Percentiles rank a stretch among this genome's conserved stretches.
phyloP scores from a whole-genome alignment of 2,888 invertebrate species.

The Thysanoteuthis rhombus region DNA sequence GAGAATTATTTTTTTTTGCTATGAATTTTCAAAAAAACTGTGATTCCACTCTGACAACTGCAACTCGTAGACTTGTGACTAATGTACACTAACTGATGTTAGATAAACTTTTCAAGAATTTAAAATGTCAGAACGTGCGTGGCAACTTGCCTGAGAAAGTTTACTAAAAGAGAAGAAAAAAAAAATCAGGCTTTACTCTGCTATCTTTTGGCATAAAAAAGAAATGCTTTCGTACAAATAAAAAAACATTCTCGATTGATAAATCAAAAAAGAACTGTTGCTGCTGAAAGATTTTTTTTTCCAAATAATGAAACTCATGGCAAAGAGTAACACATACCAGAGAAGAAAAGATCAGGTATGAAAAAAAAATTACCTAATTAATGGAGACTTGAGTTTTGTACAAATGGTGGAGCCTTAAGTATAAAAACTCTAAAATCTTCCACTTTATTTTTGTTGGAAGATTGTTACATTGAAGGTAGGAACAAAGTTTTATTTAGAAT shows the following conservation, averaged over 20 bases:
- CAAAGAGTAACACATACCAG: neutral
- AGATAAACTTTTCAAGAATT: neutral
- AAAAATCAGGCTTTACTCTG: neutral
- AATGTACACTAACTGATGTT: neutral
- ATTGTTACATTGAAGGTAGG: neutral
- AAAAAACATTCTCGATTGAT: neutral
- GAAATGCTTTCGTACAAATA: neutral
- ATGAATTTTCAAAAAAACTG: too few species aligned
- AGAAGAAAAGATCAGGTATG: neutral
- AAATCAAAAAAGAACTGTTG: neutral
- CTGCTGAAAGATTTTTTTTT: too few species aligned
- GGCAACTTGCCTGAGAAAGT: neutral
- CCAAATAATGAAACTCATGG: neutral
- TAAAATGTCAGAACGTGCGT: neutral
- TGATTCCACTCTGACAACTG: too few species aligned
- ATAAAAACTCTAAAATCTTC: neutral
- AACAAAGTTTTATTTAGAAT: neutral
- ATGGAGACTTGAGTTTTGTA: too few species aligned
- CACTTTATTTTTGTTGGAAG: neutral
- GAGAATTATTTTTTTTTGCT: too few species aligned
- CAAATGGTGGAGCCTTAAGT: too few species aligned
- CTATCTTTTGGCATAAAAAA: neutral
- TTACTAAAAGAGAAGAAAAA: neutral
- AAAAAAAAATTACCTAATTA: neutral
- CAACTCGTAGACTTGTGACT: neutral